Base-by-base conservation (phyloP, 2,888 invertebrate genomes). In the Ennomos fuscantarius region DNA sequence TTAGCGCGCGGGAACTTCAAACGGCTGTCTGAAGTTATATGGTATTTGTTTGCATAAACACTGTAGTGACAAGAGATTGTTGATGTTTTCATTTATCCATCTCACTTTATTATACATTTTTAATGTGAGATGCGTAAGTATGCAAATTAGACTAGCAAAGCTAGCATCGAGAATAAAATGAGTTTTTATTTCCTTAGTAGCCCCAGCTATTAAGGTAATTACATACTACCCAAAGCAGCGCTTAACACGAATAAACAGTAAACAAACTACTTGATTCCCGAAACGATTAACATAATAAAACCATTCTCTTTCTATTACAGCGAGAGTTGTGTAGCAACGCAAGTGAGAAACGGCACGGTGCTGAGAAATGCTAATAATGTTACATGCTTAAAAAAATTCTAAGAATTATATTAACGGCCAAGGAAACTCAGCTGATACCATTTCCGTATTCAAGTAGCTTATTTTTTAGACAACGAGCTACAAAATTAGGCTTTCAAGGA, bases 251-350 rank as follows among this genome's bases (percentile, higher is more conserved):
- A 45, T 35, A 36, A 49, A 41, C 45, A 15, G 48, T 44, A 33
- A 41, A 49, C 52, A 33, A 58, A 58, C 52, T 33, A 42, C 43
- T 40, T 44, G 55, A 47, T 52, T 56, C 39, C 34, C 52, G 42
- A 11, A 24, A 31, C 10, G 32, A 55, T 62, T 58, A 62, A 49
- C 63, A 61, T 64, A 62, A 62, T 64, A 64, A 60, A 52, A 41
- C 58, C 62, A 57, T 66, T 58, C 13, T 41, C 37, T 37, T 42
- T 53, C 40, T 60, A 64, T 62, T 56, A 57, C 15, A 31, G 11
- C 9, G 15, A 15, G 9, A 13, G 31, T n/a, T 12, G 3, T 41
- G 1, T 24, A 24, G 12, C 6, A 33, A 34, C 42, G 42, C 50
- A 42, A 50, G 42, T 50, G 13, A 50, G 12, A 42, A 50, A 6